Percentiles rank a stretch among this genome's conserved stretches.
Conservation (phyloP, 2,113 vertebrate species). For the Rhadina sibilatrix region DNA sequence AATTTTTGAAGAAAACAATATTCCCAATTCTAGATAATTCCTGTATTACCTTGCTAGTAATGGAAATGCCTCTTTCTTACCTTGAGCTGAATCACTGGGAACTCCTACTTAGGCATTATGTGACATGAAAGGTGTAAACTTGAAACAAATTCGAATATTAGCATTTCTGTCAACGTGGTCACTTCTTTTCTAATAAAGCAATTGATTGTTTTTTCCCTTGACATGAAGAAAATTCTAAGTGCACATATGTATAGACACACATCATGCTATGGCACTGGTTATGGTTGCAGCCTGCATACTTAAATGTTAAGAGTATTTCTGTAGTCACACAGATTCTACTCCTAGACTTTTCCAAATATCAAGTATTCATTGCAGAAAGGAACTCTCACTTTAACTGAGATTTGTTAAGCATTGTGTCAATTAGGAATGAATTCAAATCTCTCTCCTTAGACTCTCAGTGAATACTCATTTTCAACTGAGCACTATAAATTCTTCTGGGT, state of each 20-base stretch:
- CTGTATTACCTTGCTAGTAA: not conserved
- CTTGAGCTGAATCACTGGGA: not conserved
- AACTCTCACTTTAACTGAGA: not conserved
- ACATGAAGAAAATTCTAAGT: not conserved
- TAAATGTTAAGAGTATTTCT: not conserved
- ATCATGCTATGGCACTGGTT: not conserved
- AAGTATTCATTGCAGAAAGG: not conserved
- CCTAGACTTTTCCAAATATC: not conserved
- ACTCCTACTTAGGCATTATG: not conserved
- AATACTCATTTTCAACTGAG: not conserved
- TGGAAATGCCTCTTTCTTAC: not conserved
- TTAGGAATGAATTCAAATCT: slow-evolving; percentile 25
- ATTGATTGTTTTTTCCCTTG: not conserved
- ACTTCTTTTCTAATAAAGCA: not conserved
- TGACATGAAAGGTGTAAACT: not conserved
- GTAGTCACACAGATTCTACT: not conserved
- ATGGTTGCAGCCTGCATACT: not conserved
- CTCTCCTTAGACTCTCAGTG: not conserved
- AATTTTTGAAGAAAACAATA: not conserved
- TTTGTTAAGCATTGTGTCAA: not conserved
- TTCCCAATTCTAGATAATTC: not conserved
- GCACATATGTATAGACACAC: accelerated
- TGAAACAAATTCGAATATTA: not conserved
- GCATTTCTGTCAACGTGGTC: not conserved
- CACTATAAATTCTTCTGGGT: not conserved